Conservation (phyloP, 2,888 invertebrate genomes). For the Carabus problematicus region DNA sequence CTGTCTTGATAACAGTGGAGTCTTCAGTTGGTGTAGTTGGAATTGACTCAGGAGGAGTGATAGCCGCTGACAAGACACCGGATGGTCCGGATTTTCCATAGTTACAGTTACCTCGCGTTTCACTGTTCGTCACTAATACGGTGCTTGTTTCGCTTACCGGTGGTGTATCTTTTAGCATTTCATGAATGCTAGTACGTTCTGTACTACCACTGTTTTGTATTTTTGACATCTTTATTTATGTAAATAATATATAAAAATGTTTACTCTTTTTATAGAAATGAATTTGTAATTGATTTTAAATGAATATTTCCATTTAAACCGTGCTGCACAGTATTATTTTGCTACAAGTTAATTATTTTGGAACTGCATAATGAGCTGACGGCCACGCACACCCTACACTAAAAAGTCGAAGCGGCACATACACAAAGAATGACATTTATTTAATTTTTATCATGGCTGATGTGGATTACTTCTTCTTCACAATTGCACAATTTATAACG, state of each 20-base stretch:
- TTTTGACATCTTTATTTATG: slow-evolving; percentile 35
- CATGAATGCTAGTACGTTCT: slow-evolving; percentile 77
- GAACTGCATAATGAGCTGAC: slow-evolving; percentile 29
- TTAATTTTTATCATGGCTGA: slow-evolving; percentile 23
- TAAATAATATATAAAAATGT: no score
- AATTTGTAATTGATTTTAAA: no score
- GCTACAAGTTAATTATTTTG: slow-evolving; percentile 20
- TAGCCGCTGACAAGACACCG: slow-evolving; percentile 60
- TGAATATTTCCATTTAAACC: no score
- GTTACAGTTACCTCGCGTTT: slow-evolving; percentile 69
- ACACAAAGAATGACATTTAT: slow-evolving; percentile 27
- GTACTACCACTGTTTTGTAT: slow-evolving; percentile 53
- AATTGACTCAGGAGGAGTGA: slow-evolving; percentile 60
- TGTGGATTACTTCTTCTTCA: slow-evolving; percentile 1
- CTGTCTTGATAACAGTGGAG: slow-evolving; percentile 69
- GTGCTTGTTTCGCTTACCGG: slow-evolving; percentile 78
- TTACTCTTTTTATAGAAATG: no score
- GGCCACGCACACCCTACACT: slow-evolving; percentile 31
- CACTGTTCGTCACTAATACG: slow-evolving; percentile 77
- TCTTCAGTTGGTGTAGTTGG: slow-evolving; percentile 64
- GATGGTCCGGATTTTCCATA: slow-evolving; percentile 77
- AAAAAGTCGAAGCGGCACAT: slow-evolving; percentile 20
- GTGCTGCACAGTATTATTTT: no score
- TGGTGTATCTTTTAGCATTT: slow-evolving; percentile 85
- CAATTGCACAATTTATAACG: no score